Conservation (phyloP, 2,113 vertebrate genomes). For the Maccullochella peelii region DNA sequence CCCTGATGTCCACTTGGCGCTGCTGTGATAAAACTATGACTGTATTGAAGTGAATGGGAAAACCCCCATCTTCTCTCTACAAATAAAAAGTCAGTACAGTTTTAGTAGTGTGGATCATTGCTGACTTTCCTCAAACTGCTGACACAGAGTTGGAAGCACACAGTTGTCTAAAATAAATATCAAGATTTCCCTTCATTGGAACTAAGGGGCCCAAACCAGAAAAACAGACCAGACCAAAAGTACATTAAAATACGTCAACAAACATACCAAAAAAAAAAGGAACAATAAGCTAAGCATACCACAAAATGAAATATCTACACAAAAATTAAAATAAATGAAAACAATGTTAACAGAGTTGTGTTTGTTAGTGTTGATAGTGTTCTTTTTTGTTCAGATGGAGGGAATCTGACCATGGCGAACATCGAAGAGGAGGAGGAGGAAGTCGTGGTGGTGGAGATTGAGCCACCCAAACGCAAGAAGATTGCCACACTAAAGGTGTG, state of each 20-base stretch:
- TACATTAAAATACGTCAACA: no score
- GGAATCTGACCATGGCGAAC: slow-evolving; percentile 52
- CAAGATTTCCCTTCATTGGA: no score
- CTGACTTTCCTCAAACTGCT: no score
- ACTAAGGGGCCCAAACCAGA: no score
- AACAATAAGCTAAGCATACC: not conserved
- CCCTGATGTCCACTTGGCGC: not conserved
- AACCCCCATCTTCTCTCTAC: not conserved
- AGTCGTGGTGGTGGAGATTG: slow-evolving; percentile 19
- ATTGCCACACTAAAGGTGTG: slow-evolving; percentile 74
- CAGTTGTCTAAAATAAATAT: no score
- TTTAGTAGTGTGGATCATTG: not conserved
- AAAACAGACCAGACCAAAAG: no score
- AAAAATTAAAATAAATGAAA: fast-evolving
- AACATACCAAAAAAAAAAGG: no score
- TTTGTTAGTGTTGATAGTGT: not conserved
- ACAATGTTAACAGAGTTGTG: not conserved
- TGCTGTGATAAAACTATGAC: slow-evolving; percentile 6
- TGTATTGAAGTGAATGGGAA: not conserved
- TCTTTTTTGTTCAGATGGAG: slow-evolving; percentile 48
- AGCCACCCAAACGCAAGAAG: slow-evolving; percentile 72
- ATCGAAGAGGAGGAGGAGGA: slow-evolving; percentile 76
- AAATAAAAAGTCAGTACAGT: not conserved
- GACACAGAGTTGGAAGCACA: no score
- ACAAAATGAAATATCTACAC: not conserved